These are phyloP conservation scores for Timema cristinae DNA, from an alignment of 2,888 invertebrate species.

Conservation along the genomic window DNA sequence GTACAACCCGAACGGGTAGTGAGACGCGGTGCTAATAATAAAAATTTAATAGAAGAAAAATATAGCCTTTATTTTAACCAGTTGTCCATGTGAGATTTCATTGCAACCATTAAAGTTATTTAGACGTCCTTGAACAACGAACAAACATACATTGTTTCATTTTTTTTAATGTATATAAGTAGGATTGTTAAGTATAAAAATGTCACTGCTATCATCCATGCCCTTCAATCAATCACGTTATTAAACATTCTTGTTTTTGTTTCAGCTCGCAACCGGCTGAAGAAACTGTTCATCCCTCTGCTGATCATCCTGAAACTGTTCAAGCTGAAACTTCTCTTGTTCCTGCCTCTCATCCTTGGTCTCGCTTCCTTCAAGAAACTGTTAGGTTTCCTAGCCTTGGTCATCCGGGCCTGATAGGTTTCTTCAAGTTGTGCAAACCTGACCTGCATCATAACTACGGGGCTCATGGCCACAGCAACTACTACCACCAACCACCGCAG, in stretches of 20 bases:
- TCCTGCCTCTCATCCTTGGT: slow-evolving; percentile 77
- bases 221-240: too few species aligned
- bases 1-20: too few species aligned
- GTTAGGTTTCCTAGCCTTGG: slow-evolving; percentile 72
- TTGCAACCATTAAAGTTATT: too few species aligned
- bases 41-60: too few species aligned
- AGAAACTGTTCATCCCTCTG: slow-evolving; percentile 78
- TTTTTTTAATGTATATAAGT: too few species aligned
- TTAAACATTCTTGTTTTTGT: background rate
- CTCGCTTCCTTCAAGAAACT: slow-evolving; percentile 81
- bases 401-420: slow-evolving; percentile 76
- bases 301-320: slow-evolving; percentile 76
- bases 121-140: too few species aligned
- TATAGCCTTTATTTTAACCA: too few species aligned
- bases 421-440: slow-evolving; percentile 80
- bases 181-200: too few species aligned
- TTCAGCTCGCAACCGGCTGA: slow-evolving; percentile 72
- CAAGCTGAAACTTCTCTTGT: slow-evolving; percentile 75
- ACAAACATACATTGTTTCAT: too few species aligned
- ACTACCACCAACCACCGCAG: slow-evolving; percentile 54
- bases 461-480: slow-evolving; percentile 43
- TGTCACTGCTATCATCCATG: too few species aligned
- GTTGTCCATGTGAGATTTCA: too few species aligned
- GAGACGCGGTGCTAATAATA: too few species aligned
- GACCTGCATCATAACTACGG: slow-evolving; percentile 55